These are phyloP conservation scores for Panthera uncia DNA, from an alignment of 2,113 vertebrate species.

Conservation along the genomic window DNA sequence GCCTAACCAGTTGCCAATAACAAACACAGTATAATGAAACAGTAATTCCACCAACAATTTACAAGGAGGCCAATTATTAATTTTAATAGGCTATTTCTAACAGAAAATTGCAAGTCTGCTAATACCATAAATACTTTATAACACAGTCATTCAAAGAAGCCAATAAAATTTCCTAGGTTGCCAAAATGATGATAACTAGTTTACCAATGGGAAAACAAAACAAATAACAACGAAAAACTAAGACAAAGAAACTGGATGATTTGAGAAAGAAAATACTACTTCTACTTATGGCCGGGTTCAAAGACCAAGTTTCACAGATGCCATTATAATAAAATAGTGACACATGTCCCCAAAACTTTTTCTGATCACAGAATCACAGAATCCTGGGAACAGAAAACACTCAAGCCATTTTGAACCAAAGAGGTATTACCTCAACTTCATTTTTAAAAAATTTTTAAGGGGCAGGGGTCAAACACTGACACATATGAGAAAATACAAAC, in stretches of 20 bases:
- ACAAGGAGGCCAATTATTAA: conserved; percentile 9
- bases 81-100: conserved; percentile 40
- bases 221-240: background rate
- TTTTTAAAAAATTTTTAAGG: background rate
- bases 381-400: background rate
- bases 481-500: background rate
- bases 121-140: conserved; percentile 8
- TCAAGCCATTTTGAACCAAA: background rate
- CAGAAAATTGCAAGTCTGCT: conserved; percentile 36
- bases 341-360: background rate
- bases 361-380: background rate
- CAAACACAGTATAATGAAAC: conserved; percentile 28
- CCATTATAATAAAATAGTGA: background rate
- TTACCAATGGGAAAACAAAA: background rate
- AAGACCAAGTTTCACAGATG: background rate
- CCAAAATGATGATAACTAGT: background rate
- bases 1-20: background rate
- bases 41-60: background rate
- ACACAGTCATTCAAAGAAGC: background rate
- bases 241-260: background rate
- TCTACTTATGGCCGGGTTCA: background rate
- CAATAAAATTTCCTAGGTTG: background rate
- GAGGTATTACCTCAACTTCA: background rate
- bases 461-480: background rate
- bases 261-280: background rate